A percentile compares a stretch with the other conserved stretches of the same genome.
Conservation (phyloP, 2,888 invertebrate genomes). For the Ophraella communa region DNA sequence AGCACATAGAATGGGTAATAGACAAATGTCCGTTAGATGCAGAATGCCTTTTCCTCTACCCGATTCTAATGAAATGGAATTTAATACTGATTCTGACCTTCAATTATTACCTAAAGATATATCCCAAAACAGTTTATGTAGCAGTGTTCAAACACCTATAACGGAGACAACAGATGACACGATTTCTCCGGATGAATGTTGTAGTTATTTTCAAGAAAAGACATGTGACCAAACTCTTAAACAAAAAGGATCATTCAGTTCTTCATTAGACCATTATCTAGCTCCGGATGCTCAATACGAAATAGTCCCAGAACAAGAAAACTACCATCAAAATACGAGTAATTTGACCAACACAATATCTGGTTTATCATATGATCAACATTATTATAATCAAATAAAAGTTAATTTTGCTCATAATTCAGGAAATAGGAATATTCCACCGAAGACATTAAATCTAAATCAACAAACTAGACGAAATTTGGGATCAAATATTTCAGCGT, state of each 20-base stretch:
- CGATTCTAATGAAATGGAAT: slow-evolving; percentile 55
- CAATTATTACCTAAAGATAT: slow-evolving; percentile 54
- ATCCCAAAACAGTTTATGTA: slow-evolving; percentile 56
- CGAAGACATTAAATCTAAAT: slow-evolving; percentile 51
- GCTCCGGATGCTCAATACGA: slow-evolving; percentile 72
- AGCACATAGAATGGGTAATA: slow-evolving; percentile 63
- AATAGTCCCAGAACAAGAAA: slow-evolving; percentile 62
- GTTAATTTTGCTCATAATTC: slow-evolving; percentile 43
- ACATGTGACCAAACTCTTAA: slow-evolving; percentile 42
- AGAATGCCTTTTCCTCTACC: slow-evolving; percentile 65
- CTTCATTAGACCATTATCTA: slow-evolving; percentile 49
- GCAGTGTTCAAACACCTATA: slow-evolving; percentile 57
- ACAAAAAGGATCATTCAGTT: slow-evolving; percentile 39
- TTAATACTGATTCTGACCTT: slow-evolving; percentile 46
- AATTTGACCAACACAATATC: slow-evolving; percentile 59
- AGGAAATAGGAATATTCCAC: slow-evolving; percentile 52
- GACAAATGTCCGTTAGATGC: slow-evolving; percentile 67
- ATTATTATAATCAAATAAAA: slow-evolving; percentile 53
- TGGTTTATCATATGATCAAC: slow-evolving; percentile 56
- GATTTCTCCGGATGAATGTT: slow-evolving; percentile 54
- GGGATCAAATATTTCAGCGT: slow-evolving; percentile 60
- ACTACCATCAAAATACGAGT: slow-evolving; percentile 48
- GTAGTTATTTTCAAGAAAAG: slow-evolving; percentile 53
- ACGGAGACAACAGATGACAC: slow-evolving; percentile 59
- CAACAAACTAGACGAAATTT: slow-evolving; percentile 52